A percentile compares a stretch with the other conserved stretches of the same genome.
Conservation (phyloP, 2,797 vertebrate genomes). For the Antrozous pallidus region DNA sequence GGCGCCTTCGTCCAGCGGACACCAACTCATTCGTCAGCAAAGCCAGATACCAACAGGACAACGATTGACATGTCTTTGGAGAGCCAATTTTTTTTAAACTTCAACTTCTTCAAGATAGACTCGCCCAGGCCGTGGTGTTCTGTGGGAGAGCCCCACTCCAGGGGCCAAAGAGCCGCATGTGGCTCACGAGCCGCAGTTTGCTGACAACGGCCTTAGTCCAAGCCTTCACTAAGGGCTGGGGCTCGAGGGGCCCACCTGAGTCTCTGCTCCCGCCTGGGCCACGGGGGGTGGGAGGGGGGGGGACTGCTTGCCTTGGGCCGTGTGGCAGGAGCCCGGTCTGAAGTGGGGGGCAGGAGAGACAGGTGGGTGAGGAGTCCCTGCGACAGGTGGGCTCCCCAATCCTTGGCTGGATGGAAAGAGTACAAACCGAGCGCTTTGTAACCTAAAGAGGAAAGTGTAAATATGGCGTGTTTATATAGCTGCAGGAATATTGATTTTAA, state of each 20-base stretch:
- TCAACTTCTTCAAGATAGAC: too few relatives aligned
- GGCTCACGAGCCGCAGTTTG: too few relatives aligned
- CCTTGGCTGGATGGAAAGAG: background rate
- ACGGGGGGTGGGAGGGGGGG: background rate
- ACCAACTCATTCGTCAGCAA: too few relatives aligned
- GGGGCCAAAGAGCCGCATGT: too few relatives aligned
- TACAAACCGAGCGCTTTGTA: background rate
- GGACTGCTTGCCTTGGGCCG: background rate
- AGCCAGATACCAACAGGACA: too few relatives aligned
- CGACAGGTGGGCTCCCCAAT: background rate
- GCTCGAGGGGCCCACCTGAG: background rate
- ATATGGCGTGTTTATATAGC: slow-evolving; percentile 28
- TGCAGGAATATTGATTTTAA: slow-evolving; percentile 49
- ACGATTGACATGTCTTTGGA: too few relatives aligned
- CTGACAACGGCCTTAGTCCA: background rate
- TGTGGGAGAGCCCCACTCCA: too few relatives aligned
- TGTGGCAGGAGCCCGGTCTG: background rate
- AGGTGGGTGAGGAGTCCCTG: background rate
- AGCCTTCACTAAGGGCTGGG: background rate
- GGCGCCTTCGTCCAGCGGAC: too few relatives aligned
- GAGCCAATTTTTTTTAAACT: too few relatives aligned
- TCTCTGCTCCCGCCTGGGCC: background rate
- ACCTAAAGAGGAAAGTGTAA: background rate
- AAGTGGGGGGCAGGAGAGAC: background rate
- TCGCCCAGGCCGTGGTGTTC: too few relatives aligned